Conservation (phyloP, 2,113 vertebrate genomes). For the Leucopternis melanops region DNA sequence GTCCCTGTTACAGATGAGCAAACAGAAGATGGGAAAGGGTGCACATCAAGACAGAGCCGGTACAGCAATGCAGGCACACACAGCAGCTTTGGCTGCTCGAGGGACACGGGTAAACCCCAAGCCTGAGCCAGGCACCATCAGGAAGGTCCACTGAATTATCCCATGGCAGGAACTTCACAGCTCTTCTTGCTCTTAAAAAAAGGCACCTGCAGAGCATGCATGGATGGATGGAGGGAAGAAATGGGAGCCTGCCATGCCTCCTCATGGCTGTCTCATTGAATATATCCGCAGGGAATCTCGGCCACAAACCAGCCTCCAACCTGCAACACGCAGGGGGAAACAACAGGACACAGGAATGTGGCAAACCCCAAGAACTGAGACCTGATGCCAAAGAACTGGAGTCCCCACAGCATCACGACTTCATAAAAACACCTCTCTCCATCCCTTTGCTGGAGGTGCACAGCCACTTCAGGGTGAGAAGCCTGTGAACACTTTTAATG, state of each 20-base stretch:
- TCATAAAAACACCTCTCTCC: background rate
- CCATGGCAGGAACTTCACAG: background rate
- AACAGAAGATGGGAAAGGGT: background rate
- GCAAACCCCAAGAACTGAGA: background rate
- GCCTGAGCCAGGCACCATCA: background rate
- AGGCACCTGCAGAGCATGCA: background rate
- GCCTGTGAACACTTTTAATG: background rate
- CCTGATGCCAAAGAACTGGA: background rate
- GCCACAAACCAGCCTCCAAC: background rate
- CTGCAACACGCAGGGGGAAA: background rate
- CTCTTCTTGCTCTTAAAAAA: background rate
- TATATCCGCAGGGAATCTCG: background rate
- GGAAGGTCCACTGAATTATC: background rate
- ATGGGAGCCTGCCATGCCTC: background rate
- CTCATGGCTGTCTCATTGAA: background rate
- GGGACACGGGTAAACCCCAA: background rate
- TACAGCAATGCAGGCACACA: background rate
- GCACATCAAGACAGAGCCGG: accelerated
- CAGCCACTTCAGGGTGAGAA: background rate
- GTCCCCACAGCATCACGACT: background rate
- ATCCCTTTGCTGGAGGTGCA: background rate
- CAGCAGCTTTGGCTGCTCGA: background rate
- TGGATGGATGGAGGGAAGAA: background rate
- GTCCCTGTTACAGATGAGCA: background rate
- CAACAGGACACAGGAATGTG: accelerated